Evolutionary conservation across 2,888 invertebrate genomes (phyloP).

Genomic region (Iselma pallidipennis): DNA sequence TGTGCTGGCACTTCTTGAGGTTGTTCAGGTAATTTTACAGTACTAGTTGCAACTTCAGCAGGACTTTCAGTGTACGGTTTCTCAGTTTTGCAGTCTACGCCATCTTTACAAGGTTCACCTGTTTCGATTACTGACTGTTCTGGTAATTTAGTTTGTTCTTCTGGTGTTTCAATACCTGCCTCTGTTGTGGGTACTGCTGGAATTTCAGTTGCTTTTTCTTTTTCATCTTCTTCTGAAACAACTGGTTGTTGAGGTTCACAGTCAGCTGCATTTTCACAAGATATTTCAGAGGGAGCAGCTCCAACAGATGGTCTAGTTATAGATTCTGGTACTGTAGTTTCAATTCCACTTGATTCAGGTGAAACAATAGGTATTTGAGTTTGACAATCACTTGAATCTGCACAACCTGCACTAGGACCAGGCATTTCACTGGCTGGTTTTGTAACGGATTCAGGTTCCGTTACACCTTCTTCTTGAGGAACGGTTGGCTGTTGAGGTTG

Average conservation of each 20-base stretch:
- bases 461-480: constrained; percentile 17
- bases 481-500: background rate
- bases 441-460: constrained; percentile 5
- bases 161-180: constrained; percentile 1
- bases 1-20: constrained; percentile 9
- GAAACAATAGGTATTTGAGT: background rate
- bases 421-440: background rate
- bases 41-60: background rate
- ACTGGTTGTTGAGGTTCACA: background rate
- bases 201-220: constrained; percentile 6
- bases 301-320: background rate
- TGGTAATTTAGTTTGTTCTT: constrained; percentile 7
- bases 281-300: background rate
- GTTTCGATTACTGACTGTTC: background rate
- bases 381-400: background rate
- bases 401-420: constrained; percentile 5
- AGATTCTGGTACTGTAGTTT: background rate
- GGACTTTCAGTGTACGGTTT: background rate
- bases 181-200: constrained; percentile 6
- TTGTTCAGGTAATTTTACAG: background rate
- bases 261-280: background rate
- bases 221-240: constrained; percentile 14
- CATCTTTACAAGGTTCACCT: background rate
- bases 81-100: background rate
- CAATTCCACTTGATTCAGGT: background rate